Evolutionary conservation across 2,888 invertebrate genomes (phyloP).

Genomic region (Trachelus troglodyta): DNA sequence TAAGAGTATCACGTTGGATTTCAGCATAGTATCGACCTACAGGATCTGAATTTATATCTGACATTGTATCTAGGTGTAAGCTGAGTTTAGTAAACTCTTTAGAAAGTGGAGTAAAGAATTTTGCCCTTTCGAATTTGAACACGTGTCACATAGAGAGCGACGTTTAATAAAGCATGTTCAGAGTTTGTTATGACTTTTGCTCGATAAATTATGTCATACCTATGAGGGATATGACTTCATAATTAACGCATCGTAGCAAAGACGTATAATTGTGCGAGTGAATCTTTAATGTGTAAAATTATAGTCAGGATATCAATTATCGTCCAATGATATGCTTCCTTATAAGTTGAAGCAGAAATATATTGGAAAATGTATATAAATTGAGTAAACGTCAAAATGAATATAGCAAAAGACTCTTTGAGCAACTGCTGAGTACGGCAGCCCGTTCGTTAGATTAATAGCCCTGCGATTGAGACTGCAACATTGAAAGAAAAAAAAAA

Average conservation of each 20-base stretch:
- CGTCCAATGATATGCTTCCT: neutral
- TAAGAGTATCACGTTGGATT: neutral
- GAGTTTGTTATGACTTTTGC: neutral
- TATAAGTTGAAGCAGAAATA: neutral
- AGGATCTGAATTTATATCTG: neutral
- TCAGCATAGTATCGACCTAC: neutral
- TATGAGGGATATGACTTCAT: neutral
- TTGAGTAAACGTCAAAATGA: neutral
- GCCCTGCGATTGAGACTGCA: neutral
- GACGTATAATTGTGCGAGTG: neutral
- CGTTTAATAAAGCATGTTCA: neutral
- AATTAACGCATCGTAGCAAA: neutral
- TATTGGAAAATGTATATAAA: neutral
- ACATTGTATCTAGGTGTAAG: neutral
- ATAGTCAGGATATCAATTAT: neutral
- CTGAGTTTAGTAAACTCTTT: neutral
- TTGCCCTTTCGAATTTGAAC: neutral
- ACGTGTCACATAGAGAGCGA: neutral
- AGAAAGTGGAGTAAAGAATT: neutral
- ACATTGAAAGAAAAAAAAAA: neutral
- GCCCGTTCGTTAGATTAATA: neutral
- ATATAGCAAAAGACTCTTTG: neutral
- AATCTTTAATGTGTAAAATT: neutral
- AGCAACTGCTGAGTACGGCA: neutral
- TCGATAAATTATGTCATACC: neutral